Percentiles rank a stretch among this genome's conserved stretches.
phyloP scores from a whole-genome alignment of 2,888 invertebrate genomes.

The Elegia similella region DNA sequence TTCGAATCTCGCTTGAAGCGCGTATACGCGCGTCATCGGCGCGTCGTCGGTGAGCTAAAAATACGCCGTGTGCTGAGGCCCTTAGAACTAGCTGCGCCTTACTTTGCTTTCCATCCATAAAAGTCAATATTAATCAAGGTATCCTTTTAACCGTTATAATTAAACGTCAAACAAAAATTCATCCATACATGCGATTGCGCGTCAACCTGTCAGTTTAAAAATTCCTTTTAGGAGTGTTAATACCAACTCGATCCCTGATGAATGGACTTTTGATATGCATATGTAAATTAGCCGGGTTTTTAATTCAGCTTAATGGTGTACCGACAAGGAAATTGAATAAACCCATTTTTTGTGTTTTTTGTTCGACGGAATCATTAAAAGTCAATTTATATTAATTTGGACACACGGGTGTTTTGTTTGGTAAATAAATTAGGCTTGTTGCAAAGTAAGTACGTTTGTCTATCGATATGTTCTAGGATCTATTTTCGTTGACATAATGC shows the following conservation, averaged over 20 bases:
- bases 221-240: slow-evolving; percentile 13
- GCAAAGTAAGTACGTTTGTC: too few relatives aligned
- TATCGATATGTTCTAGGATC: too few relatives aligned
- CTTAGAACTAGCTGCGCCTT: too few relatives aligned
- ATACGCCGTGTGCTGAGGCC: too few relatives aligned
- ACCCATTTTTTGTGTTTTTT: slow-evolving; percentile 33
- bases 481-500: too few relatives aligned
- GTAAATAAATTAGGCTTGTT: background rate
- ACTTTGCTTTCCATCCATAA: background rate
- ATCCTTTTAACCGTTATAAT: background rate
- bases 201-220: slow-evolving; percentile 23
- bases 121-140: background rate
- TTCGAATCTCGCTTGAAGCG: too few relatives aligned
- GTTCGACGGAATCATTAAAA: slow-evolving; percentile 34
- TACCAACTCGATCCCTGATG: slow-evolving; percentile 17
- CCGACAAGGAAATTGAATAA: slow-evolving; percentile 25
- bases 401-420: slow-evolving; percentile 15
- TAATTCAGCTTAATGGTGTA: slow-evolving; percentile 30
- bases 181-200: slow-evolving; percentile 5
- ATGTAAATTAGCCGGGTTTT: slow-evolving; percentile 29
- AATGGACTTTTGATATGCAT: slow-evolving; percentile 31
- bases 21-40: too few relatives aligned
- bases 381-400: slow-evolving; percentile 30
- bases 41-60: too few relatives aligned
- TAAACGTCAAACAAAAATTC: slow-evolving; percentile 10